A percentile compares a stretch with the other conserved stretches of the same genome.
Evolutionary conservation across 1,140 invertebrate species (phyloP).

Genomic region (Lucilia cuprina): DNA sequence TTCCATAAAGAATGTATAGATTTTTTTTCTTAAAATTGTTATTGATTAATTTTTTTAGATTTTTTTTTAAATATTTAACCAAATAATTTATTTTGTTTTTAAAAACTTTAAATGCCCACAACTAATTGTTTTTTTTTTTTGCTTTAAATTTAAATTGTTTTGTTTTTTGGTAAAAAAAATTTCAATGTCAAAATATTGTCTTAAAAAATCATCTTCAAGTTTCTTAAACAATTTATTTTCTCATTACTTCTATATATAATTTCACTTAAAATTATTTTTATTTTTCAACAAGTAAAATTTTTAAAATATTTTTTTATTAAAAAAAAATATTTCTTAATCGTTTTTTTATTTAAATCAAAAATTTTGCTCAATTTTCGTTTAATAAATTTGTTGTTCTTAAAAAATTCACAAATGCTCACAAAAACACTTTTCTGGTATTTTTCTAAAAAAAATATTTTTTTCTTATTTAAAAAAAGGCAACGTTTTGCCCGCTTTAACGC

Average conservation of each 20-base stretch:
- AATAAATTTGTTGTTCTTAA: neutral
- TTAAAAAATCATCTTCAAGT: neutral
- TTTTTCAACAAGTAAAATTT: neutral
- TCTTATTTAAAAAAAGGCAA: neutral
- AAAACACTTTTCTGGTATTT: neutral
- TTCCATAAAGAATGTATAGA: no score
- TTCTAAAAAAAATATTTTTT: neutral
- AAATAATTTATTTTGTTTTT: neutral
- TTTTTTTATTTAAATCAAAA: no score
- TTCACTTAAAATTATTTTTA: neutral
- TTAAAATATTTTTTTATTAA: neutral
- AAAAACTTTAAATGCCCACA: constrained; percentile 21
- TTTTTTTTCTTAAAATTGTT: no score
- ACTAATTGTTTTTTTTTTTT: neutral
- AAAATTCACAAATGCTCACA: neutral
- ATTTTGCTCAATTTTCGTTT: neutral
- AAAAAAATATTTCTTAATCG: neutral
- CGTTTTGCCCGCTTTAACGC: neutral
- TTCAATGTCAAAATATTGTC: constrained; percentile 33
- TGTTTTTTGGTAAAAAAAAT: neutral
- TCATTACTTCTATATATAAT: neutral
- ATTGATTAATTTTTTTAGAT: no score
- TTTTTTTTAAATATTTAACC: no score
- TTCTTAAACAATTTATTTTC: neutral
- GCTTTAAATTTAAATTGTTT: neutral